Evolutionary conservation across 1,140 invertebrate genomes (phyloP).

Genomic region (Pseudoatta argentina): DNA sequence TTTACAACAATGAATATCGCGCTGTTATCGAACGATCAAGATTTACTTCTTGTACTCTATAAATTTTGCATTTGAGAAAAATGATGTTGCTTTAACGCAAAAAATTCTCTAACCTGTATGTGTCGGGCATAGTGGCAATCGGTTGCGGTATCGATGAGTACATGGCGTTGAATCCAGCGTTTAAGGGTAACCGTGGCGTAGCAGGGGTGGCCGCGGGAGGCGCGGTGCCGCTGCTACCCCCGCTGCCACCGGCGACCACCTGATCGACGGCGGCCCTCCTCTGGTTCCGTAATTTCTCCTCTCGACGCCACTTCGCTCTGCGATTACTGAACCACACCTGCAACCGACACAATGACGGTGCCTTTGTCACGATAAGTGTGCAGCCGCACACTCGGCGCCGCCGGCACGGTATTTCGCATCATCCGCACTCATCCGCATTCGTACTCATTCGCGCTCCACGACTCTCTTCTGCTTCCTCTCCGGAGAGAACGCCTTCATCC

Average conservation of each 20-base stretch:
- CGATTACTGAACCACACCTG: conserved; percentile 99
- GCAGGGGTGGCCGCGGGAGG: conserved; percentile 88
- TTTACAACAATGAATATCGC: background rate
- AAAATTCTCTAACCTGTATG: conserved; percentile 92
- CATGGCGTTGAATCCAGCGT: conserved; percentile 97
- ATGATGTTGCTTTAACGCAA: conserved; percentile 3
- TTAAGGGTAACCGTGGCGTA: conserved; percentile 91
- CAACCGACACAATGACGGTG: conserved; percentile 76
- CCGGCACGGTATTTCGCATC: conserved; percentile 69
- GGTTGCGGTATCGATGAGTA: conserved; percentile 97
- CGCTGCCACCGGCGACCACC: conserved; percentile 84
- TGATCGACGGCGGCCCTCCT: conserved; percentile 89
- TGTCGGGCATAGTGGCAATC: conserved; percentile 96
- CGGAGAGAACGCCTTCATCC: background rate
- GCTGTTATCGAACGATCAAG: background rate
- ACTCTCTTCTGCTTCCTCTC: conserved; percentile 54
- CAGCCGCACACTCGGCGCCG: conserved; percentile 67
- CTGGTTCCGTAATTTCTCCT: conserved; percentile 98
- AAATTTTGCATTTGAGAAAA: conserved; percentile 1
- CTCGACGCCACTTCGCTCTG: conserved; percentile 98
- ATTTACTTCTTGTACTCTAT: conserved; percentile 5
- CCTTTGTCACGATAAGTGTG: conserved; percentile 76
- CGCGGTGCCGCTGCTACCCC: conserved; percentile 87
- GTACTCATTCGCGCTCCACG: conserved; percentile 55
- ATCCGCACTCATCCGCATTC: conserved; percentile 71